Percentiles rank a stretch among this genome's conserved stretches.
Evolutionary conservation across 2,113 vertebrate species (phyloP).

Genomic region (Candoia aspera): DNA sequence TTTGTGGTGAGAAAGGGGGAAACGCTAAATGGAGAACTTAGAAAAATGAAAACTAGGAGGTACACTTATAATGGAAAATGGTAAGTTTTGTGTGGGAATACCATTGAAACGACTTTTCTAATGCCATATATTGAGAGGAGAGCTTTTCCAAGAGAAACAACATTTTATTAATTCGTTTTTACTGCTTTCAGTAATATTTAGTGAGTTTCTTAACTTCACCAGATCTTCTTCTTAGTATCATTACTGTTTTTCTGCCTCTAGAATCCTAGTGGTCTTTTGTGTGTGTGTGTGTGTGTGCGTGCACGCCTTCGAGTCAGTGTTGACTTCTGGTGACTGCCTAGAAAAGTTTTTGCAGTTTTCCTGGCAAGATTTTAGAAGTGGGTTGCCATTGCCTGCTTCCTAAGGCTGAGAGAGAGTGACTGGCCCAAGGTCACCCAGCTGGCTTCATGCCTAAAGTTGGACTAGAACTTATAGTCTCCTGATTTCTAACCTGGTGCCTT

Average conservation of each 20-base stretch:
- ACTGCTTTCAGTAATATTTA: not conserved
- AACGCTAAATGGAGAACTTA: too few species aligned
- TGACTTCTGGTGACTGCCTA: not conserved
- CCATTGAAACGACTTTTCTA: not conserved
- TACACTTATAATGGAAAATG: too few species aligned
- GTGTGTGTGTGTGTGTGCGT: not conserved
- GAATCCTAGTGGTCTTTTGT: not conserved
- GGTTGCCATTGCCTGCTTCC: not conserved
- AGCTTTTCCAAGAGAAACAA: not conserved
- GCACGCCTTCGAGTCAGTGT: not conserved
- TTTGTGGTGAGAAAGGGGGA: too few species aligned
- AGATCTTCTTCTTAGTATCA: not conserved
- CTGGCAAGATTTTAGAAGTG: not conserved
- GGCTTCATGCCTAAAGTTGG: not conserved
- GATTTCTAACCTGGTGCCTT: not conserved
- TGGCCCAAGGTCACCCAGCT: not conserved
- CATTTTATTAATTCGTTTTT: not conserved
- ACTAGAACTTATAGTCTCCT: too few species aligned
- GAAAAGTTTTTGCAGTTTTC: not conserved
- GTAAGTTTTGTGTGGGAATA: not conserved
- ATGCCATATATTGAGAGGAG: not conserved
- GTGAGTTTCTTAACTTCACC: not conserved
- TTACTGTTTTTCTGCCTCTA: not conserved
- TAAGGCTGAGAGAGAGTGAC: not conserved
- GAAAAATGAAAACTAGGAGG: too few species aligned